Base-by-base conservation (phyloP, 2,888 invertebrate genomes). In the Gymnosoma rotundatum region DNA sequence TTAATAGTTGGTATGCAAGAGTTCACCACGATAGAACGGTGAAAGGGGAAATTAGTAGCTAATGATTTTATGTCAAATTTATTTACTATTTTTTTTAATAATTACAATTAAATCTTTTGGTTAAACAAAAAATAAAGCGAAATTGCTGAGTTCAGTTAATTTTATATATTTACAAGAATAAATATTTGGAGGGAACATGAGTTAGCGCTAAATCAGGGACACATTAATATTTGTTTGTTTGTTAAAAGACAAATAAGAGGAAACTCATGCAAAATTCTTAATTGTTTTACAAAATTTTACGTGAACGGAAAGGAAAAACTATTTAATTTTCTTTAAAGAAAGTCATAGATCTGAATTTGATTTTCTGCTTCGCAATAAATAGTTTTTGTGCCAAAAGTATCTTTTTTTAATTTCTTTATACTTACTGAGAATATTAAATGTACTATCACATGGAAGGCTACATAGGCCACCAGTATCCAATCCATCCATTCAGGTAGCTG, bases 391-490 rank as follows among this genome's bases (percentile, higher is more conserved):
- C 38, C n/a, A 21, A 58, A 66, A 70, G 14, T 66, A 6, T 20
- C 1, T 61, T n/a, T 50, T 38, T n/a, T 18, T 16, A 4, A 48
- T 18, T 16, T 48, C 7, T 8, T 6, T 9, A 25, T 45, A 91
- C 92, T 91, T 93, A 97, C 97, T 91, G 97, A 96, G 83, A 97
- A 94, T 76, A 98, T 93, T 56, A 98, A 92, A 92, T 99, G 98
- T 90, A 97, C 95, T 78, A 97, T 90, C 63, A 98, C 96, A 91
- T 99, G 97, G 93, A 98, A 96, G 5, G 95, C 95, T 16, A 98
- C 97, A 92, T 96, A 98, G 9, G 95, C 96, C 5, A 97, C 97
- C 86, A 99, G 92, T 83, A 98, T 95, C 95, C 96, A 98, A 87
- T 97, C 96, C 89, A 96, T 95, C 96, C 97, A 97, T 74, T 95